Evolutionary conservation across 2,113 vertebrate genomes (phyloP).

Genomic region (Rhombomys opimus): DNA sequence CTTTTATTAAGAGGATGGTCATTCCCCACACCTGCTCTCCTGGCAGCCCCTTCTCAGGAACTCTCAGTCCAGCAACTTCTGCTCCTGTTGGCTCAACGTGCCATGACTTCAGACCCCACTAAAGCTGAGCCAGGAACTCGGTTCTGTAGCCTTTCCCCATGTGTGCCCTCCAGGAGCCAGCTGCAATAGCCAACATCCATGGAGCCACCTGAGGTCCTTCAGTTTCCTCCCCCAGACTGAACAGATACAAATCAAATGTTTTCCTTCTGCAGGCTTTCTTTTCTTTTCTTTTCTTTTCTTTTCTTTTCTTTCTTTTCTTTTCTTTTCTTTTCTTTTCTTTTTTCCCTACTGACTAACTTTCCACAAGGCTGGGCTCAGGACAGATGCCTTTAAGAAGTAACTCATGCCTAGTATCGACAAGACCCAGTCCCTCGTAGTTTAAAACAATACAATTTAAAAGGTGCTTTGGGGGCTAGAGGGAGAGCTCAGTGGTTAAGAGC

Average conservation of each 20-base stretch:
- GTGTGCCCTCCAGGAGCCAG: constrained; percentile 13
- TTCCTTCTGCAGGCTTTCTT: not conserved
- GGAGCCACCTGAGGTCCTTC: not conserved
- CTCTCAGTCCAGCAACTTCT: not conserved
- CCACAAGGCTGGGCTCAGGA: not conserved
- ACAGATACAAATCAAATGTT: not conserved
- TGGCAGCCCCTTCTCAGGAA: constrained; percentile 29
- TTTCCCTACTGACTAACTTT: not conserved
- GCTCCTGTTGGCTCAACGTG: constrained; percentile 12
- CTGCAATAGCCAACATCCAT: not conserved
- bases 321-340: not conserved
- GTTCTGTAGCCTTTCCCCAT: not conserved
- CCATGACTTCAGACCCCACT: not conserved
- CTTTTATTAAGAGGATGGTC: constrained; percentile 62
- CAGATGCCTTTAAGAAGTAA: not conserved
- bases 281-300: not conserved
- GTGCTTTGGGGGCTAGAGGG: not conserved
- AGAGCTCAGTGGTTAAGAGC: no score
- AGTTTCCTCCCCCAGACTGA: not conserved
- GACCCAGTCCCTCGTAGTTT: not conserved
- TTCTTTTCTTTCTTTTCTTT: not conserved
- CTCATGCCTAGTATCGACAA: not conserved
- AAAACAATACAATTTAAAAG: not conserved
- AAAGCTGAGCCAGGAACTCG: constrained; percentile 20
- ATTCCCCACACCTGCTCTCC: constrained; percentile 40